A percentile compares a stretch with the other conserved stretches of the same genome.
Conservation (phyloP, 1,140 invertebrate genomes). For the Pogonus chalceus region DNA sequence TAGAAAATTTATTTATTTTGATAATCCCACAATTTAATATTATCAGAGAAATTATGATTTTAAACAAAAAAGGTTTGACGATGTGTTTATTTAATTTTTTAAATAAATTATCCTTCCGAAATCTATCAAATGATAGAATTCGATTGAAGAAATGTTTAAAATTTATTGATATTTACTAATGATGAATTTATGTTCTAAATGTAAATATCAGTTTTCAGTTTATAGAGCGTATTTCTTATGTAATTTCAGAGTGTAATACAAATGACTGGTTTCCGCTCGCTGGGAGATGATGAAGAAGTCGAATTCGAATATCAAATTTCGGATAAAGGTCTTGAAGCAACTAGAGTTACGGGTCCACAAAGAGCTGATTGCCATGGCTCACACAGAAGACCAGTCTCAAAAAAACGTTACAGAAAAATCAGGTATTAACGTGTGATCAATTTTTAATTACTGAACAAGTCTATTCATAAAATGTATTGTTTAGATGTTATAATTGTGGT, state of each 20-base stretch:
- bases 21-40: too few species aligned
- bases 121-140: too few species aligned
- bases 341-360: conserved; percentile 64
- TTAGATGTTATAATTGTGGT: conserved; percentile 83
- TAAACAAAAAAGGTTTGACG: too few species aligned
- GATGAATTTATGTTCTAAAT: too few species aligned
- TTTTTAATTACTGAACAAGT: not conserved
- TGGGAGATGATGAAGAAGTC: conserved; percentile 77
- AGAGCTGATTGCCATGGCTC: conserved; percentile 69
- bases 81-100: too few species aligned
- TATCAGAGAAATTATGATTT: too few species aligned
- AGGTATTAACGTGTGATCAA: conserved; percentile 54
- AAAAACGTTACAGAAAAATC: conserved; percentile 74
- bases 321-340: conserved; percentile 76
- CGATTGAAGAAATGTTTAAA: too few species aligned
- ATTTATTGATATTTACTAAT: too few species aligned
- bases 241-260: conserved; percentile 70
- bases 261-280: conserved; percentile 76
- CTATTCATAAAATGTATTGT: conserved; percentile 22
- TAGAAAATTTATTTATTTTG: too few species aligned
- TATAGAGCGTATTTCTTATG: too few species aligned
- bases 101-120: too few species aligned
- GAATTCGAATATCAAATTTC: conserved; percentile 78
- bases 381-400: conserved; percentile 59
- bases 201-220: too few species aligned